Percentiles rank a stretch among this genome's conserved stretches.
These are phyloP conservation scores for Peromyscus leucopus DNA, from an alignment of 2,113 vertebrate species.

Conservation along the genomic window DNA sequence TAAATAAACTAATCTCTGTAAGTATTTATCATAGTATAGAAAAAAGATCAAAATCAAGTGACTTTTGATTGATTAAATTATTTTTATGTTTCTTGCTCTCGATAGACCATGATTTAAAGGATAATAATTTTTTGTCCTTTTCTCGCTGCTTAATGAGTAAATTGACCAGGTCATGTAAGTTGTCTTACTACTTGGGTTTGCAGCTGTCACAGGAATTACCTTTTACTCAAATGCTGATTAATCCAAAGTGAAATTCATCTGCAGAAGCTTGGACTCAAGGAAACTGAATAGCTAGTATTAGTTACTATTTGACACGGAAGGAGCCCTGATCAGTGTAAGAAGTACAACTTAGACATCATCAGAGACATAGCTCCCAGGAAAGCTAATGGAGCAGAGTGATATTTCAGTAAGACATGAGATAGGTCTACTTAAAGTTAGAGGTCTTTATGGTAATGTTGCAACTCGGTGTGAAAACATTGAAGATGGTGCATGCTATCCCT, in stretches of 20 bases:
- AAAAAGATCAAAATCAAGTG: not conserved
- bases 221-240: constrained; percentile 26
- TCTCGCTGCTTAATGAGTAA: not conserved
- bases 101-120: not conserved
- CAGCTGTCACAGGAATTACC: not conserved
- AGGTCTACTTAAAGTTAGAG: not conserved
- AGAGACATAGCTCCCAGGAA: not conserved
- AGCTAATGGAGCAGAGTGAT: not conserved
- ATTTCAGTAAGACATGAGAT: not conserved
- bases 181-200: not conserved
- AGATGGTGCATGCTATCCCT: not conserved
- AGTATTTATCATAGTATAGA: not conserved
- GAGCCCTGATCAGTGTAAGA: not conserved
- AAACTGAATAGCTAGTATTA: not conserved
- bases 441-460: not conserved
- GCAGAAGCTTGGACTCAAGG: not conserved
- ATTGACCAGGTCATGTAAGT: not conserved
- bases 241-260: constrained; percentile 37
- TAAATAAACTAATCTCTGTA: not conserved
- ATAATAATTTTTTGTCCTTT: not conserved
- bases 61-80: not conserved
- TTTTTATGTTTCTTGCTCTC: not conserved
- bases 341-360: not conserved
- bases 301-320: not conserved
- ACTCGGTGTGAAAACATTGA: not conserved